Evolutionary conservation across 2,113 vertebrate species (phyloP).

Genomic region (Pampusana beccarii): DNA sequence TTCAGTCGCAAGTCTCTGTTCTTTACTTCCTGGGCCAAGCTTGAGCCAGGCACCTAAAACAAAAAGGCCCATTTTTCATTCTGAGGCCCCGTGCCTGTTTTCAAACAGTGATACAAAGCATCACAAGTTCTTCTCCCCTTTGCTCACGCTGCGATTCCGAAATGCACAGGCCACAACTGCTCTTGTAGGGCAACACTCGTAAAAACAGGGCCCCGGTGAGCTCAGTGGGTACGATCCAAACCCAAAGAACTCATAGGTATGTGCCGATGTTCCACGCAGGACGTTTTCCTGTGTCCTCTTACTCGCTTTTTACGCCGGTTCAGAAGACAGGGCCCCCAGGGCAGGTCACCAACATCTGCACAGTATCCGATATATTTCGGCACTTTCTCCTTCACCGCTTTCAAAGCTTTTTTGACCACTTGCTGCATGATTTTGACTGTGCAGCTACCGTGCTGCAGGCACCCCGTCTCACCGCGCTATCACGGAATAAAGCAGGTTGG

Average conservation of each 20-base stretch:
- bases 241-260: not conserved
- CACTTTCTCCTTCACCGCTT: not conserved
- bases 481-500: not conserved
- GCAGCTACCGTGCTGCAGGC: not conserved
- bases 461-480: not conserved
- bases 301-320: fast-evolving
- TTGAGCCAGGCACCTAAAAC: constrained; percentile 10
- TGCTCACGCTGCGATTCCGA: not conserved
- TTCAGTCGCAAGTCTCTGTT: not conserved
- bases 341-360: not conserved
- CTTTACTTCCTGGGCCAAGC: not conserved
- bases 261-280: fast-evolving
- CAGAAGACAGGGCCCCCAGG: not conserved
- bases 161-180: not conserved
- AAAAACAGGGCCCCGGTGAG: not conserved
- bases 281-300: not conserved
- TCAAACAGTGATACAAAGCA: not conserved
- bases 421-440: not conserved
- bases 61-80: constrained; percentile 33
- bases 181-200: not conserved
- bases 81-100: not conserved
- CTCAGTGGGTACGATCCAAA: not conserved
- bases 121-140: not conserved
- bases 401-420: not conserved
- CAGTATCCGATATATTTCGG: not conserved